Base-by-base conservation (phyloP, 2,888 invertebrate genomes). In the Tetanocera ferruginea region DNA sequence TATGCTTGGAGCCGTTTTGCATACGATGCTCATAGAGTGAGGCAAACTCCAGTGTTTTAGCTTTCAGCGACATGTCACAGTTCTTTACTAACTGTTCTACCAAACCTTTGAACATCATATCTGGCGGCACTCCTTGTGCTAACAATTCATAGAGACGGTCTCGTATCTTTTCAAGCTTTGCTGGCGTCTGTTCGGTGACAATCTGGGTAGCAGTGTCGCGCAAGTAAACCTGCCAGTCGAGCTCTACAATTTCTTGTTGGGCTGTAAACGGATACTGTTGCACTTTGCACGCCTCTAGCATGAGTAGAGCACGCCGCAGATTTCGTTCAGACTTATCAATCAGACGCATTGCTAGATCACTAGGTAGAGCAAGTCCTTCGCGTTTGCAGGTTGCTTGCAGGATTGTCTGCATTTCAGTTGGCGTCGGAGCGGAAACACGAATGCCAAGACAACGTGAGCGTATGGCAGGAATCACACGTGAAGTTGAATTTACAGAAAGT, bases 391-490 rank as follows among this genome's bases (percentile, higher is more conserved):
- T 93, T 82, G 86, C 88, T 87, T 94, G 92, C 37, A 89, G 70
- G 49, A 95, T 92, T 70, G 90, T 87, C 14, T 92, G 91, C 81
- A 99, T 96, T 89, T 98, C 95, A 23, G 91, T 91, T 67, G 93
- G 90, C 1, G 93, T 92, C 0, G 99, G 99, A 2, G 99, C 97
- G 9, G 98, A 93, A 0, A 99, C 95, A 83, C 99, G 91, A 52
- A 99, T 93, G 23, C 95, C 95, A 55, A 99, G 92, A 89, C 99
- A 99, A 88, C 99, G 93, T 78, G 98, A 98, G 80, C 95, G 93
- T 82, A 99, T 98, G 5, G 99, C 98, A n/a, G 98, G 98, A 84
- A 98, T 97, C 0, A 99, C 97, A 85, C 97, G 93, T 5, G 98
- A 98, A 49, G 96, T 97, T 0, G 98, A 98, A 87, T 97, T 97